These are phyloP conservation scores for Archips crataeganus DNA, from an alignment of 2,888 invertebrate genomes.

Conservation along the genomic window DNA sequence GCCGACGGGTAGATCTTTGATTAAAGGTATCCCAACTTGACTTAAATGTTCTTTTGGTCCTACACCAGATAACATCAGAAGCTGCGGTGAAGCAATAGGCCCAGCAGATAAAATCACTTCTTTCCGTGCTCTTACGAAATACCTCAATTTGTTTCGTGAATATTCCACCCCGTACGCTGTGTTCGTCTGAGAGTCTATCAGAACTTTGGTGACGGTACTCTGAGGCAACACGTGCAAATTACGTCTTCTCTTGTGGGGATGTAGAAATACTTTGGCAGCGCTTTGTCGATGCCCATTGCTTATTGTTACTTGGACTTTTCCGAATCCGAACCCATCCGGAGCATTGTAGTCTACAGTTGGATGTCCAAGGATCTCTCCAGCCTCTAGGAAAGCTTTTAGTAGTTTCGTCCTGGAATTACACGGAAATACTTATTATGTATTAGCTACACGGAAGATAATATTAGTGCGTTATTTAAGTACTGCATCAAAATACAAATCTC, in stretches of 20 bases:
- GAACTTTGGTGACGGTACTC: constrained; percentile 87
- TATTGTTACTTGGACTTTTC: constrained; percentile 87
- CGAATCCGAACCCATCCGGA: constrained; percentile 87
- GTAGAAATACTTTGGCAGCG: constrained; percentile 88
- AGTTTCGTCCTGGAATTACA: constrained; percentile 70
- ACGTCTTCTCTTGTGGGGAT: constrained; percentile 84
- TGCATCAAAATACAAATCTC: too few species aligned
- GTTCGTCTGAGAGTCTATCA: constrained; percentile 87
- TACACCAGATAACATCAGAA: constrained; percentile 94
- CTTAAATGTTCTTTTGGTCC: constrained; percentile 84
- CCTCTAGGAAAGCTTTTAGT: constrained; percentile 83
- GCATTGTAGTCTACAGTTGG: constrained; percentile 89
- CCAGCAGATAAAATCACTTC: constrained; percentile 95
- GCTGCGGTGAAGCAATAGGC: constrained; percentile 94
- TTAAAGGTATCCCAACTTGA: constrained; percentile 83
- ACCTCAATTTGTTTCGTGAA: constrained; percentile 77
- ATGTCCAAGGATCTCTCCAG: constrained; percentile 88
- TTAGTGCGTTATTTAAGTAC: too few species aligned
- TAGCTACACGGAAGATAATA: too few species aligned
- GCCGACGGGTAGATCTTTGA: constrained; percentile 89
- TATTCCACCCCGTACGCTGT: constrained; percentile 90
- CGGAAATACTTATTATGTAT: background rate
- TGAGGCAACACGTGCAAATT: constrained; percentile 90
- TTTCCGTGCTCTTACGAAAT: constrained; percentile 87
- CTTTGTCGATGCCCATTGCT: constrained; percentile 87